Base-by-base conservation (phyloP, 2,797 vertebrate genomes). In the Knipowitschia caucasica region DNA sequence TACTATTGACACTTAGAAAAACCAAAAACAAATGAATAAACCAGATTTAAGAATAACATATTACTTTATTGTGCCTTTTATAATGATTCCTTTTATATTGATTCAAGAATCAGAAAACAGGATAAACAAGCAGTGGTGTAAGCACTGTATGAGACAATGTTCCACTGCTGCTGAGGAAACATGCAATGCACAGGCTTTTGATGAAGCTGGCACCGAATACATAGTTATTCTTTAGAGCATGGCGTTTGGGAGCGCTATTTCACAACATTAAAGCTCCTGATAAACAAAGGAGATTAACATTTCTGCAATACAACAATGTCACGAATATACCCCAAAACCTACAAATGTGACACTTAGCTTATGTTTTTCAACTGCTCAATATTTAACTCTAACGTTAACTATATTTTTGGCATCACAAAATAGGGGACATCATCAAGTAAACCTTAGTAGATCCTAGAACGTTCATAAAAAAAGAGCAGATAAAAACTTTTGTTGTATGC, bases 201-300 rank as follows among this genome's bases (percentile, higher is more conserved):
- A 31, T 52, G 42, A 34, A 45, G n/a, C 7, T 56, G 43, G 27
- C 21, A 42, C 39, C 10, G 2, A 9, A 27, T 56, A 42, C 40
- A 27, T 5, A 12, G 31, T 21, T 43, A 56, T n/a, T 33, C 30
- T 4, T 42, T 18, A 45, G 34, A 61, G 45, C 34, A 2, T 5
- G 20, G 3, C 26, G 40, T 15, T 29, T 46, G 8, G 44, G 29
- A 62, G 18, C 7, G 3, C 7, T 44, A 23, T 29, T 12, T 8
- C 1, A 6, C 47, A 39, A 50, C 25, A 67, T 65, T 31, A 29
- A 53, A 52, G 15, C 25, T 62, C 17, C 24, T 45, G 38, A 50
- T 24, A 64, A 52, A 56, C 18, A 64, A 57, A 53, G 31, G 20
- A 36, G 36, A 50, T 62, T 44, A 30, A 18, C 29, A 36, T 1